A percentile compares a stretch with the other conserved stretches of the same genome.
Conservation (phyloP, 2,797 vertebrate genomes). For the Spinus pinus region DNA sequence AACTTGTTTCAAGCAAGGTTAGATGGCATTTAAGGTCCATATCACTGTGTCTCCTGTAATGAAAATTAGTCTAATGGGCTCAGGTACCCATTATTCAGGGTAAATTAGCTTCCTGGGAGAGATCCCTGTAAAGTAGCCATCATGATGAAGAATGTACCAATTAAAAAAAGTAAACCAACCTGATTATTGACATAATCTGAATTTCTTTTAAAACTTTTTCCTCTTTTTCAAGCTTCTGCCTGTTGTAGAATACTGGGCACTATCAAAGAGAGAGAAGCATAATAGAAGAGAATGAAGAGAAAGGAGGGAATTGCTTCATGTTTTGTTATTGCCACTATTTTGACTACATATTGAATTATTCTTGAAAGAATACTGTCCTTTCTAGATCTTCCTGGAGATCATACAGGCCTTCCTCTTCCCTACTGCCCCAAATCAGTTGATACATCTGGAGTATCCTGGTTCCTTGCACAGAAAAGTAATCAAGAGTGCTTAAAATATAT, state of each 20-base stretch:
- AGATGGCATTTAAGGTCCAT: constrained; percentile 40
- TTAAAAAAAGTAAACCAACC: constrained; percentile 52
- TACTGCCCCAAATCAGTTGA: not conserved
- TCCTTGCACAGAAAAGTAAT: not conserved
- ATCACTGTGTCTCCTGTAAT: constrained; percentile 25
- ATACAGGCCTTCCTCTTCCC: not conserved
- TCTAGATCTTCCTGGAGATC: not conserved
- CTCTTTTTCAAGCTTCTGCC: not conserved
- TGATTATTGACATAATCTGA: constrained; percentile 44
- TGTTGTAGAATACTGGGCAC: not conserved
- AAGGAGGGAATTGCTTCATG: not conserved
- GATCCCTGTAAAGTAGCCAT: constrained; percentile 41
- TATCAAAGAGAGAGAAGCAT: not conserved
- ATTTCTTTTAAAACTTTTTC: not conserved
- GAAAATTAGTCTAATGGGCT: constrained; percentile 56
- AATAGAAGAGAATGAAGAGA: not conserved
- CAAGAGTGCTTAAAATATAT: not conserved
- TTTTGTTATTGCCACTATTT: not conserved
- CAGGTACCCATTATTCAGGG: constrained; percentile 35
- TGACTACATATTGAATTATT: not conserved
- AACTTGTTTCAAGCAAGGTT: constrained; percentile 33
- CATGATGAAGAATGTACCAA: constrained; percentile 40
- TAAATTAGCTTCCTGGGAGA: constrained; percentile 61
- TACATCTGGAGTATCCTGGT: not conserved
- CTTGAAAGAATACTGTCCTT: not conserved